Conservation (phyloP, 2,888 invertebrate genomes). For the Hoplodrina ambigua region DNA sequence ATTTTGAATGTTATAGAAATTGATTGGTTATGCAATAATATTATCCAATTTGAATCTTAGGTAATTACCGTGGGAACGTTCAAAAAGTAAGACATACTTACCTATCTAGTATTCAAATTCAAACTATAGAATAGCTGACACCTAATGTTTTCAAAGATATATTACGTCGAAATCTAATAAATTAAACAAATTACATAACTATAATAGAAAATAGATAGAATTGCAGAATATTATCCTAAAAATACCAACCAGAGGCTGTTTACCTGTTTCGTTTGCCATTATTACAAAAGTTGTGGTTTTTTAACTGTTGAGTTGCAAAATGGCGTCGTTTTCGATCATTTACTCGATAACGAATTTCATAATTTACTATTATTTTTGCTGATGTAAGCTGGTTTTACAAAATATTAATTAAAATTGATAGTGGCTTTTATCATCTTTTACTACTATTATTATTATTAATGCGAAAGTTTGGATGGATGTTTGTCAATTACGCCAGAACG, state of each 20-base stretch:
- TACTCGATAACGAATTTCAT: constrained; percentile 26
- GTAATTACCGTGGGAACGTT: neutral
- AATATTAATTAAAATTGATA: constrained; percentile 13
- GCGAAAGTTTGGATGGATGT: no score
- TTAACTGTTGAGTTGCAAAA: constrained; percentile 40
- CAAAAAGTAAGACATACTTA: neutral
- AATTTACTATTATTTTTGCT: constrained; percentile 20
- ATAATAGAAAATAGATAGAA: neutral
- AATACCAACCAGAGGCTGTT: constrained; percentile 27
- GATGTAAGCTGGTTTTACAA: constrained; percentile 3
- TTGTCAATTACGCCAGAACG: no score
- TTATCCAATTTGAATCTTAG: neutral
- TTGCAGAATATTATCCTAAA: constrained; percentile 10
- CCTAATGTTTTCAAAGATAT: neutral
- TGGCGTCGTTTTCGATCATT: constrained; percentile 3
- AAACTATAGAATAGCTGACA: neutral
- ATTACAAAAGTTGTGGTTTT: constrained; percentile 43
- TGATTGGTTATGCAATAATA: no score
- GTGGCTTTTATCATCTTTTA: neutral
- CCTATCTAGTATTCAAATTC: neutral
- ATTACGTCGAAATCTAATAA: neutral
- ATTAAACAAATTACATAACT: neutral
- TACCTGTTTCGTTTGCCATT: constrained; percentile 29
- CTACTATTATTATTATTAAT: no score
- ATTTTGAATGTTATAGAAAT: no score